phyloP scores from a whole-genome alignment of 2,888 invertebrate species.

The Muscina levida region DNA sequence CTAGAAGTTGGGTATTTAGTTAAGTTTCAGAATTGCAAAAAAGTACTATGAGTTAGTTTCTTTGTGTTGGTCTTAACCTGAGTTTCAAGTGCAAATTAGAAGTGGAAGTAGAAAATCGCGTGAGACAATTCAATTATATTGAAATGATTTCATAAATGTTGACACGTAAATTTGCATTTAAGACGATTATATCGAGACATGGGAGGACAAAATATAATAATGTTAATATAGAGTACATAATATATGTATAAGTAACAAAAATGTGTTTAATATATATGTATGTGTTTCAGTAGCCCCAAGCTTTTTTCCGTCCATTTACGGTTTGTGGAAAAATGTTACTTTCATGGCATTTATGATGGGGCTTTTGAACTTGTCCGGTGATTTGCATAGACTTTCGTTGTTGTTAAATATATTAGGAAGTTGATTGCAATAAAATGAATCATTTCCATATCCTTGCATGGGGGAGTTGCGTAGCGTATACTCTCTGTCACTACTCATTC shows the following conservation, averaged over 20 bases:
- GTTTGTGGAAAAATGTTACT: slow-evolving; percentile 9
- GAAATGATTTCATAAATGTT: slow-evolving; percentile 63
- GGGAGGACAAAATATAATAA: not conserved
- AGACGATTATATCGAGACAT: slow-evolving; percentile 39
- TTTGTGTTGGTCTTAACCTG: too few species aligned
- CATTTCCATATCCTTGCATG: too few species aligned
- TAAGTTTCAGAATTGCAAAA: too few species aligned
- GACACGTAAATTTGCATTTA: slow-evolving; percentile 71
- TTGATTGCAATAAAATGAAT: too few species aligned
- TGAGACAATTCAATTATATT: slow-evolving; percentile 70
- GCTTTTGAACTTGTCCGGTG: not conserved
- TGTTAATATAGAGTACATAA: too few species aligned
- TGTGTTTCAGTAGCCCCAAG: too few species aligned
- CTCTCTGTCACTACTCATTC: too few species aligned
- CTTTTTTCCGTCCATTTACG: slow-evolving; percentile 55
- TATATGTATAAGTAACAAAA: too few species aligned
- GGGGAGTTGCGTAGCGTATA: too few species aligned
- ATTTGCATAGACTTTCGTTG: too few species aligned
- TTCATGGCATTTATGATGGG: not conserved
- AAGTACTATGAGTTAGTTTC: slow-evolving; percentile 16
- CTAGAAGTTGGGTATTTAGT: slow-evolving; percentile 28
- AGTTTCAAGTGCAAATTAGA: slow-evolving; percentile 49
- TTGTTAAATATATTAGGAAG: too few species aligned
- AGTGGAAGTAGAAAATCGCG: slow-evolving; percentile 66
- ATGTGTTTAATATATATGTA: too few species aligned